Base-by-base conservation (phyloP, 2,113 vertebrate species). In the Martes martes region DNA sequence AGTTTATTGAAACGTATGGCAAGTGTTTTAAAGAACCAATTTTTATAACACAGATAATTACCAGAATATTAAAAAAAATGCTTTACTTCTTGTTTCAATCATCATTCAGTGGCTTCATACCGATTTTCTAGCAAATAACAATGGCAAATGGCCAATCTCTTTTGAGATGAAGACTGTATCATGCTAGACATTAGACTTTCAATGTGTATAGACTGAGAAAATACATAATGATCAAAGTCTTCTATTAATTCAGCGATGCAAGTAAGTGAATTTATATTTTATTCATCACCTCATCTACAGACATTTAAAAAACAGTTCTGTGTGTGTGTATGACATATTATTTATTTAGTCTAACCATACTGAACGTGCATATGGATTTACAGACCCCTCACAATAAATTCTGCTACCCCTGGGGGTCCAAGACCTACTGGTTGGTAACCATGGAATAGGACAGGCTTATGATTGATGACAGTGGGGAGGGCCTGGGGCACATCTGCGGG, bases 311-410 rank as follows among this genome's bases (percentile, higher is more conserved):
- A 95, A 95, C 67, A 93, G 73, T 36, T 50, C 57, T 57, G 42
- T 94, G 89, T 92, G 82, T 42, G 36, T 57, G 26, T 78, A 31
- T 94, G 96, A 95, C 91, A 95, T 61, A 21, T 74, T 98, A 91
- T 98, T 98, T 98, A 95, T 98, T 98, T 98, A 96, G 97, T 98
- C 97, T 98, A 85, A 61, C 31, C 21, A 73, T 45, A 67, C 59
- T 93, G 85, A 73, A 61, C 79, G 97, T 93, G 87, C 89, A 82
- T 94, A 78, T 96, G 95, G 94, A 67, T 89, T 95, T 94, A 78
- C 88, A 97, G 97, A 39, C 45, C 31, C 52, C 84, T 95, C 85
- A 86, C 81, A 92, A 94, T 96, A 94, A 94, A 98, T 97, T 78
- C 97, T 97, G 94, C 52, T 95, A n/a, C 88, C 93, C 96, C 63